Conservation (phyloP, 1,140 invertebrate genomes). For the Drosophila ohnishii region DNA sequence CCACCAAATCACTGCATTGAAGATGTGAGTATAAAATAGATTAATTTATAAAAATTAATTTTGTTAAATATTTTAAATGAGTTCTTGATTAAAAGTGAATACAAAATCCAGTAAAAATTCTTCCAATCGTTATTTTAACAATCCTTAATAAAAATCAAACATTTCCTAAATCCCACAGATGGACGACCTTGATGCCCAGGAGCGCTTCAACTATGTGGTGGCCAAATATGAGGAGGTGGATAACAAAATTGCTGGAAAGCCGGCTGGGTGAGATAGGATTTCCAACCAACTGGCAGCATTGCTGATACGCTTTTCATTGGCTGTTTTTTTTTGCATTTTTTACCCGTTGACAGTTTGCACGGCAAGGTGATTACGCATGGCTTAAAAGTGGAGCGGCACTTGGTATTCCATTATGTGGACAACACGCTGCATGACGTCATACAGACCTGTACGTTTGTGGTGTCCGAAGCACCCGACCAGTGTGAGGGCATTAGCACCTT, state of each 20-base stretch:
- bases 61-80: too few species aligned
- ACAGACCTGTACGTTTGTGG: slow-evolving; percentile 74
- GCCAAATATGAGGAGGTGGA: slow-evolving; percentile 67
- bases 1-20: slow-evolving; percentile 63
- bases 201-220: slow-evolving; percentile 61
- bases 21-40: slow-evolving; percentile 51
- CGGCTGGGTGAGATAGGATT: slow-evolving; percentile 58
- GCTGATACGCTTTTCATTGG: slow-evolving; percentile 8
- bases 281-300: not conserved
- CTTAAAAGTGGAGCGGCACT: slow-evolving; percentile 60
- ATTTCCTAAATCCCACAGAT: slow-evolving; percentile 42
- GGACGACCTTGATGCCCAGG: slow-evolving; percentile 49
- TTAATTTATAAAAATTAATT: too few species aligned
- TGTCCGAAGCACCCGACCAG: slow-evolving; percentile 41
- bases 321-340: not conserved
- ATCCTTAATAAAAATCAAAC: not conserved
- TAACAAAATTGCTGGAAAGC: slow-evolving; percentile 68
- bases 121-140: not conserved
- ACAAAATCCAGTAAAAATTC: too few species aligned
- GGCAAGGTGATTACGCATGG: slow-evolving; percentile 66
- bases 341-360: slow-evolving; percentile 54
- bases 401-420: slow-evolving; percentile 77
- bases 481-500: slow-evolving; percentile 69
- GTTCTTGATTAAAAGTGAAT: too few species aligned
- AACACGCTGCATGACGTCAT: slow-evolving; percentile 72